Evolutionary conservation across 2,888 invertebrate genomes (phyloP).

Genomic region (Schrankia costaestrigalis): DNA sequence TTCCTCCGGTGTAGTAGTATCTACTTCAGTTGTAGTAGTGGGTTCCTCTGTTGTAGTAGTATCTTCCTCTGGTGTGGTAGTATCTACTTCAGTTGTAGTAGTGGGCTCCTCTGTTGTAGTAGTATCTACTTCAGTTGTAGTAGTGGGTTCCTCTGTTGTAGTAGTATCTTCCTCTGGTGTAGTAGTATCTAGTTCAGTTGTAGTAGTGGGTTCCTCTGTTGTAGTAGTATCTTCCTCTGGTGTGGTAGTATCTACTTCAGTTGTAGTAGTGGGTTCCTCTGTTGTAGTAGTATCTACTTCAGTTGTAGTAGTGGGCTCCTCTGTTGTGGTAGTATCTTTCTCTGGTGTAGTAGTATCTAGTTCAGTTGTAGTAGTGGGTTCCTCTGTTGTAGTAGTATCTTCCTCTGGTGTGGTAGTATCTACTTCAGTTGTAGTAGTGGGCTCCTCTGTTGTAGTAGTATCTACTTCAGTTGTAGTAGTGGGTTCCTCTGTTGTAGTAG

Average conservation of each 20-base stretch:
- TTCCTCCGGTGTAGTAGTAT: too few relatives aligned
- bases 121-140: neutral
- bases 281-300: neutral
- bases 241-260: neutral
- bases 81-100: neutral
- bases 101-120: slow-evolving; percentile 5
- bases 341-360: neutral
- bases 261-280: neutral
- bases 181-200: neutral
- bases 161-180: slow-evolving; percentile 3
- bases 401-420: neutral
- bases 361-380: neutral
- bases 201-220: slow-evolving; percentile 4
- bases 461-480: too few relatives aligned
- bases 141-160: slow-evolving; percentile 5
- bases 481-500: neutral
- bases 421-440: neutral
- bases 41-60: neutral
- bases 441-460: too few relatives aligned
- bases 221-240: neutral
- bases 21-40: neutral
- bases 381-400: too few relatives aligned
- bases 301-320: neutral
- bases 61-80: neutral
- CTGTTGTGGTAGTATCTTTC: neutral